Conservation (phyloP, 1,140 invertebrate species). For the Zaprionus camerounensis region DNA sequence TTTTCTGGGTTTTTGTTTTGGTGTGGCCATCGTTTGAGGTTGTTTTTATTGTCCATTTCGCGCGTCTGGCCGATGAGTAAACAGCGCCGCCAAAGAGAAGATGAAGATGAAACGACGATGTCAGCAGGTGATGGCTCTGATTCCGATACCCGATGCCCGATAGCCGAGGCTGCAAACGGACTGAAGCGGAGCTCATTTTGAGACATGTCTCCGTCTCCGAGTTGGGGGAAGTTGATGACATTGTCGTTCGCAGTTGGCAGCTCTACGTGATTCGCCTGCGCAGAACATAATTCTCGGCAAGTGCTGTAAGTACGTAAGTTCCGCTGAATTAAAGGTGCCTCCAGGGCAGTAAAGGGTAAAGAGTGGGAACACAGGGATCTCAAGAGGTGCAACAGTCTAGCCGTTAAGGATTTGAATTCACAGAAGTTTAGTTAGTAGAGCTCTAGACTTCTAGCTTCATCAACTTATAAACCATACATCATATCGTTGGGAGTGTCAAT, state of each 20-base stretch:
- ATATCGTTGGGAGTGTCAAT: slow-evolving; percentile 3
- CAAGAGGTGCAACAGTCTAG: slow-evolving; percentile 18
- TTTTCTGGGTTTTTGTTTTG: slow-evolving; percentile 39
- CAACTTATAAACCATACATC: not conserved
- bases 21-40: slow-evolving; percentile 51
- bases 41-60: slow-evolving; percentile 65
- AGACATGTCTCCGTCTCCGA: slow-evolving; percentile 39
- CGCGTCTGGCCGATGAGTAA: slow-evolving; percentile 68
- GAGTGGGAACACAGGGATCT: not conserved
- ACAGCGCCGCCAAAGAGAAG: slow-evolving; percentile 69
- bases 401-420: slow-evolving; percentile 61
- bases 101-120: slow-evolving; percentile 73
- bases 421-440: not conserved
- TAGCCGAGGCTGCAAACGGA: slow-evolving; percentile 36
- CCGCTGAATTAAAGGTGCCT: slow-evolving; percentile 44
- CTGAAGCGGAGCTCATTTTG: slow-evolving; percentile 41
- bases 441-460: not conserved
- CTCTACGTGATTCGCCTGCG: slow-evolving; percentile 66
- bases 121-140: slow-evolving; percentile 65
- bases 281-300: slow-evolving; percentile 49
- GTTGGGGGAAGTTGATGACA: slow-evolving; percentile 38
- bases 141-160: slow-evolving; percentile 34
- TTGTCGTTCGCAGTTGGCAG: slow-evolving; percentile 37
- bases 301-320: slow-evolving; percentile 46
- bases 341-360: not conserved